Evolutionary conservation across 2,888 invertebrate genomes (phyloP).

Genomic region (Lepidochrysops patricia): DNA sequence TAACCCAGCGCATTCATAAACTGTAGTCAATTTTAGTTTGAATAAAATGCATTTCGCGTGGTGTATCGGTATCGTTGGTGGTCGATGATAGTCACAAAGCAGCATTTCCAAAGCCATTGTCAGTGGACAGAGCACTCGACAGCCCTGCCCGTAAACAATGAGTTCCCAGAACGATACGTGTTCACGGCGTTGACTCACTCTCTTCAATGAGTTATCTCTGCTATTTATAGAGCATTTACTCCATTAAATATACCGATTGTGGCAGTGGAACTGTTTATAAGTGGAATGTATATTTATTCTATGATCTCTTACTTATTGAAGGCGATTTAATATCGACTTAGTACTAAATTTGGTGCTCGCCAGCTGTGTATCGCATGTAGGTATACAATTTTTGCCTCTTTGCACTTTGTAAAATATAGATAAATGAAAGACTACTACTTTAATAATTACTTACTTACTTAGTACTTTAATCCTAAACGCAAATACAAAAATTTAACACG

Average conservation of each 20-base stretch:
- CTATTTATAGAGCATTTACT: neutral
- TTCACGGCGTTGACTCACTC: neutral
- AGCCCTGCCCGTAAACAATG: neutral
- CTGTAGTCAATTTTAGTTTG: no score
- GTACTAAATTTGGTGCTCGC: no score
- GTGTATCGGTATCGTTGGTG: no score
- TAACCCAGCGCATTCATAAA: no score
- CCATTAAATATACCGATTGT: neutral
- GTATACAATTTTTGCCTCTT: no score
- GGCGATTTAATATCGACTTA: neutral
- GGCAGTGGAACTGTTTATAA: neutral
- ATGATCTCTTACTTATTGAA: neutral
- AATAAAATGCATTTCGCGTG: no score
- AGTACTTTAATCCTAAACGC: no score
- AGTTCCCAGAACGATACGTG: conserved; percentile 7
- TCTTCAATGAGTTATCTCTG: neutral
- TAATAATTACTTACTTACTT: no score
- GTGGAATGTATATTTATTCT: neutral
- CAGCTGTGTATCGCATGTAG: no score
- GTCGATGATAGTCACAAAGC: neutral
- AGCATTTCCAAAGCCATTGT: neutral
- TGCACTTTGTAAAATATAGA: no score
- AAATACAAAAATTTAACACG: no score
- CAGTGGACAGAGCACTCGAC: neutral
- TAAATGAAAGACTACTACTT: no score